A percentile compares a stretch with the other conserved stretches of the same genome.
phyloP scores from a whole-genome alignment of 2,113 vertebrate genomes.

The Perccottus glenii region DNA sequence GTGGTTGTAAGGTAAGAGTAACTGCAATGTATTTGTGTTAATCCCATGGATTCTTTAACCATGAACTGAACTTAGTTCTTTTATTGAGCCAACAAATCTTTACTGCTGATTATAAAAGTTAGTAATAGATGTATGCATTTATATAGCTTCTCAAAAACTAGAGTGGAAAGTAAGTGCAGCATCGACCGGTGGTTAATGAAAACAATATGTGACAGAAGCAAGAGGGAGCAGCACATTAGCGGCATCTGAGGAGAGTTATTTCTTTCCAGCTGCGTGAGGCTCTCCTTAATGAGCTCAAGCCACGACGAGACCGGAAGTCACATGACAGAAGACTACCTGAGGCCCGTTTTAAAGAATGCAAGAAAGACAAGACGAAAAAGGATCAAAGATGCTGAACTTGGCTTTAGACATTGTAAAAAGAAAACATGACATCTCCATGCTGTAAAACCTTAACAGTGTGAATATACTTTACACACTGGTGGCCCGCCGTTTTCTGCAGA shows the following conservation, averaged over 20 bases:
- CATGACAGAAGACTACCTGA: not conserved
- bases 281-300: not conserved
- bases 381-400: not conserved
- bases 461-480: slow-evolving; percentile 47
- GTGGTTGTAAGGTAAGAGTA: too few species aligned
- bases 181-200: not conserved
- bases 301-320: not conserved
- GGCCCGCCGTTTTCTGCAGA: slow-evolving; percentile 63
- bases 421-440: slow-evolving; percentile 9
- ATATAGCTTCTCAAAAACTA: too few species aligned
- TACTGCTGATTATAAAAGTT: too few species aligned
- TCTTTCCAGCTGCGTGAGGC: not conserved
- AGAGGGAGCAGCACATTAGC: not conserved
- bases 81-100: too few species aligned
- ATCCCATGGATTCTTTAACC: too few species aligned
- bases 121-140: too few species aligned
- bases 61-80: too few species aligned
- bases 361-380: too few species aligned
- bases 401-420: not conserved
- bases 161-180: too few species aligned
- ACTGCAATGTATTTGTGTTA: too few species aligned
- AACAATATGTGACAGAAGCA: slow-evolving; percentile 1
- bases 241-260: not conserved
- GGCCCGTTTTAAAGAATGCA: not conserved
- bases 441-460: slow-evolving; percentile 44